Percentiles rank a stretch among this genome's conserved stretches.
Evolutionary conservation across 2,888 invertebrate genomes (phyloP).

Genomic region (Papilio elwesi): DNA sequence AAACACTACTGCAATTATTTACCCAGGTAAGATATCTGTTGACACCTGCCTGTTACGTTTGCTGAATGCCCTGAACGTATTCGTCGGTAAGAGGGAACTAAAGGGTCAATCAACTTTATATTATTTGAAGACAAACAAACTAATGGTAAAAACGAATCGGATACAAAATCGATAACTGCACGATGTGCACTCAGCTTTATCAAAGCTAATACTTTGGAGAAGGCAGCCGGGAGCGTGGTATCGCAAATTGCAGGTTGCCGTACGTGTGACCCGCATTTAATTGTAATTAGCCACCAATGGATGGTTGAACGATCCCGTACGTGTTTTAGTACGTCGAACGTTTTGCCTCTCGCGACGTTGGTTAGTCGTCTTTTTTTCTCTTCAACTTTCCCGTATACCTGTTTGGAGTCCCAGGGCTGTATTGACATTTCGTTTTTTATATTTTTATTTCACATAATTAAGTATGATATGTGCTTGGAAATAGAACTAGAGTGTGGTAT

Average conservation of each 20-base stretch:
- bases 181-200: constrained; percentile 47
- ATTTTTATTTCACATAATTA: constrained; percentile 23
- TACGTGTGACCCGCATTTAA: constrained; percentile 50
- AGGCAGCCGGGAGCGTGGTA: constrained; percentile 40
- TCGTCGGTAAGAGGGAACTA: not conserved
- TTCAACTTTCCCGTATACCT: not conserved
- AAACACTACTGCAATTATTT: no score
- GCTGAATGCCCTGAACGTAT: no score
- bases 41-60: no score
- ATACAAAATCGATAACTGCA: constrained; percentile 56
- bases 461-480: not conserved
- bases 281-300: constrained; percentile 42
- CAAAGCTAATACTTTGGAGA: constrained; percentile 25
- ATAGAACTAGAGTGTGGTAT: not conserved
- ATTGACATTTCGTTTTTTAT: constrained; percentile 34
- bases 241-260: constrained; percentile 63
- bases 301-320: constrained; percentile 25
- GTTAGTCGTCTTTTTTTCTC: constrained; percentile 15
- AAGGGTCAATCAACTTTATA: not conserved
- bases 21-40: no score
- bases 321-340: constrained; percentile 22
- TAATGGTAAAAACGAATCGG: constrained; percentile 29
- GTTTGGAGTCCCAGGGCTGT: constrained; percentile 17
- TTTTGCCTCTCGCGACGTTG: constrained; percentile 25
- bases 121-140: not conserved